Evolutionary conservation across 2,888 invertebrate genomes (phyloP), one percentile per base, ranked within the genome.

Genomic region (Meiosimyza decipiens): DNA sequence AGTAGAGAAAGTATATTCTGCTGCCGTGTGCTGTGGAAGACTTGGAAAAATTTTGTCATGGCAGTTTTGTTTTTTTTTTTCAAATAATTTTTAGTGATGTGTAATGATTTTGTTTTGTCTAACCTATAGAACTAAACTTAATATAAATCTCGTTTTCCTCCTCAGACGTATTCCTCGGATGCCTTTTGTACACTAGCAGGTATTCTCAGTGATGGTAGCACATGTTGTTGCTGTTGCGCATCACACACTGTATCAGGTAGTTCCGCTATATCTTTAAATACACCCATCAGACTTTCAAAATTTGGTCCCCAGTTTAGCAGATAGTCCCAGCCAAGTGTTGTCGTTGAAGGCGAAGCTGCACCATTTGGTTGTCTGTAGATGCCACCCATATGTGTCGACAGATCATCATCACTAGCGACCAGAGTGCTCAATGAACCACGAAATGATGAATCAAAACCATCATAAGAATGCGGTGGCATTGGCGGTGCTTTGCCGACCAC

Each of bases 181-280:
- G 95, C 94, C 87, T 95, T 95, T 78, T 94, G 92, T 78, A 93
- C 93, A 85, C 91, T 93, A 78, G 91, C 89, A 76, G 94, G 93
- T 84, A 95, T 89, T 84, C 95, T 90, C 76, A 95, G 88, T 22
- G 93, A 92, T 76, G 92, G 90, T 77, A 93, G 91, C 77, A 93
- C 91, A 82, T 93, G 91, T 79, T 66, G 67, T 18, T 67, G 67
- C 18, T 70, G 70, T 65, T 93, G 91, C 79, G 94, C 89, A 75
- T 92, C 92, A 79, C 91, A 92, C 28, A 92, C 92, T 64, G 92
- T 90, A 84, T 97, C 97, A 5, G 97, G 97, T 79, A 98, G 88
- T 88, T 97, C 96, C 62, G 97, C 97, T 81, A 98, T 97, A 88
- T 98, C 98, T 88, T 95, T 96, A 84, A 97, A 98, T 65, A 98